phyloP scores from a whole-genome alignment of 2,888 invertebrate species.

The Parnassius glacialis region DNA sequence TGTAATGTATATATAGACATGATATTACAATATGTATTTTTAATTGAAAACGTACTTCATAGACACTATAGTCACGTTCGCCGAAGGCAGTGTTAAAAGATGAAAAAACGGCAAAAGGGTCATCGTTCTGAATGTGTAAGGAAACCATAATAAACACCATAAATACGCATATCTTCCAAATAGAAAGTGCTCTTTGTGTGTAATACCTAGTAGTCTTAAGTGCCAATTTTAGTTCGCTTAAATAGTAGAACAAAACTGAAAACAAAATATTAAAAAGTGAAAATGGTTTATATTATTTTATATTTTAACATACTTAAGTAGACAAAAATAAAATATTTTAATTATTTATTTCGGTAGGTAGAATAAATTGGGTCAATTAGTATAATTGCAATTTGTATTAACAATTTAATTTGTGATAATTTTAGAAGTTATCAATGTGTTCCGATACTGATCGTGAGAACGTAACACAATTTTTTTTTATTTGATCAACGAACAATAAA shows the following conservation, averaged over 20 bases:
- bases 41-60: slow-evolving; percentile 64
- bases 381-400: too few relatives aligned
- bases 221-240: slow-evolving; percentile 70
- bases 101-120: slow-evolving; percentile 71
- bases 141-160: slow-evolving; percentile 83
- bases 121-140: slow-evolving; percentile 66
- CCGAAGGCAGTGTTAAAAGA: slow-evolving; percentile 71
- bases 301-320: too few relatives aligned
- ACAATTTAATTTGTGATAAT: too few relatives aligned
- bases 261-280: slow-evolving; percentile 28
- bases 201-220: slow-evolving; percentile 86
- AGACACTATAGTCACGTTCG: slow-evolving; percentile 73
- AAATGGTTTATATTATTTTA: too few relatives aligned
- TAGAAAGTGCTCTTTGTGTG: slow-evolving; percentile 85
- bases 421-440: too few relatives aligned
- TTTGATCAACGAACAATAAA: too few relatives aligned
- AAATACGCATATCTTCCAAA: slow-evolving; percentile 90
- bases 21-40: background rate
- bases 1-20: background rate
- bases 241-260: slow-evolving; percentile 58
- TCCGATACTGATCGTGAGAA: too few relatives aligned
- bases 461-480: too few relatives aligned
- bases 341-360: too few relatives aligned
- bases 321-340: too few relatives aligned
- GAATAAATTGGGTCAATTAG: too few relatives aligned